Evolutionary conservation across 92 coral and sea anemone species (phyloP).

Genomic region (Virgularia gustaviana): DNA sequence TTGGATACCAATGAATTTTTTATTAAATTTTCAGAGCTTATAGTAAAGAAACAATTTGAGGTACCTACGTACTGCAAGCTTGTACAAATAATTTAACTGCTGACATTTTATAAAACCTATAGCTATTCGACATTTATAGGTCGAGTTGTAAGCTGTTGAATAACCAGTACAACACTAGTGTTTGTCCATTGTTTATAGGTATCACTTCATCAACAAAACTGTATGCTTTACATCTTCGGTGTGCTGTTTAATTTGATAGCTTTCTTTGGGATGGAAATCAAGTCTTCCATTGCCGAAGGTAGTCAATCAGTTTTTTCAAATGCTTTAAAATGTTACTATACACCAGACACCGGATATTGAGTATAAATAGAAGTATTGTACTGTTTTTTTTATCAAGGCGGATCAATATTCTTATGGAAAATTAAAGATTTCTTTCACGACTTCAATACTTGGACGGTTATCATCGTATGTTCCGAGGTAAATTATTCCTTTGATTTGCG

Average conservation of each 20-base stretch:
- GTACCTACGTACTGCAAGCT: too few relatives aligned
- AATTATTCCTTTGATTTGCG: not conserved
- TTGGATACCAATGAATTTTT: too few relatives aligned
- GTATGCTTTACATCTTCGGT: constrained; percentile 73
- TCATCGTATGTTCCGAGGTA: constrained; percentile 16
- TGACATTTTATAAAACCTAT: too few relatives aligned
- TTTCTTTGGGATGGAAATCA: not conserved
- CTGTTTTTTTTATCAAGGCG: too few relatives aligned
- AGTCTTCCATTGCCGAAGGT: not conserved
- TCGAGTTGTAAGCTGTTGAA: not conserved
- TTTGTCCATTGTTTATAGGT: constrained; percentile 40
- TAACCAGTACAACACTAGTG: not conserved
- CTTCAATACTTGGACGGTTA: constrained; percentile 11
- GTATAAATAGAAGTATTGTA: too few relatives aligned
- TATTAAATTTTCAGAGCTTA: constrained; percentile 55
- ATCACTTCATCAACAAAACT: constrained; percentile 79
- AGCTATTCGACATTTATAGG: too few relatives aligned
- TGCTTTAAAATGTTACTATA: not conserved
- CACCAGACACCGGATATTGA: not conserved
- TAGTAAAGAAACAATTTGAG: constrained; percentile 73
- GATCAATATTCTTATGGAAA: not conserved
- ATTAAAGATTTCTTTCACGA: constrained; percentile 23
- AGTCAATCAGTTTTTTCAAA: not conserved
- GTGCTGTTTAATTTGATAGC: constrained; percentile 73
- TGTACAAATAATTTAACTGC: too few relatives aligned